Base-by-base conservation (phyloP, 2,797 vertebrate species). In the Coendou prehensilis region DNA sequence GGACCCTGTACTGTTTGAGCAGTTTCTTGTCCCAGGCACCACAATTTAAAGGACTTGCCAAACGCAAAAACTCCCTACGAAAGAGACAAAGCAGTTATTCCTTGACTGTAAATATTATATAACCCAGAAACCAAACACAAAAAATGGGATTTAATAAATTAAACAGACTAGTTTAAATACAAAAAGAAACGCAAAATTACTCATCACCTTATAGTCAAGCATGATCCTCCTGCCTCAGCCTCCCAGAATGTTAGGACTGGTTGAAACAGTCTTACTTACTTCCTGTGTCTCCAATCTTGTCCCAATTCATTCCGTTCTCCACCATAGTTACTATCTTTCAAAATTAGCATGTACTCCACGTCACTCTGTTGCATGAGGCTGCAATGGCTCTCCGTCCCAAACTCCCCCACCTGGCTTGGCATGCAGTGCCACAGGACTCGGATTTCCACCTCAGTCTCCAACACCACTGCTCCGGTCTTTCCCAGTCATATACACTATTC, bases 11-110 rank as follows among this genome's bases (percentile, higher is more conserved):
- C 94, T 99, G 99, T 95, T 99, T 99, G 94, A 99, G 97, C 0
- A 99, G 98, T 97, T 99, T 99, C 98, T 99, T 99, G 98, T 99
- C 99, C 99, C 99, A 99, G 91, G 99, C 99, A 3, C 99, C 99
- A 0, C 99, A 99, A 98, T 99, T 99, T 98, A 99, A 98, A 97
- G 99, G 99, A 98, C 99, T 99, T 89, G 99, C 99, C 83, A 99
- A 98, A 71, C 99, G 99, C 63, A 99, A 98, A 98, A 99, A 99
- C 98, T 99, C 99, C 99, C 99, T 99, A 18, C 87, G 56, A 69
- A 92, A 95, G 8, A 98, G 73, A 97, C 2, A 76, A 67, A 91
- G 59, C 89, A 57, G 57, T 87, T 2, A 93, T 61, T 94, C 47
- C 76, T 78, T 73, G 63, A 81, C 3, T 71, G 80, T 90, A 57